Percentiles rank a stretch among this genome's conserved stretches.
These are phyloP conservation scores for Cydia pomonella DNA, from an alignment of 1,140 invertebrate genomes.

Conservation along the genomic window DNA sequence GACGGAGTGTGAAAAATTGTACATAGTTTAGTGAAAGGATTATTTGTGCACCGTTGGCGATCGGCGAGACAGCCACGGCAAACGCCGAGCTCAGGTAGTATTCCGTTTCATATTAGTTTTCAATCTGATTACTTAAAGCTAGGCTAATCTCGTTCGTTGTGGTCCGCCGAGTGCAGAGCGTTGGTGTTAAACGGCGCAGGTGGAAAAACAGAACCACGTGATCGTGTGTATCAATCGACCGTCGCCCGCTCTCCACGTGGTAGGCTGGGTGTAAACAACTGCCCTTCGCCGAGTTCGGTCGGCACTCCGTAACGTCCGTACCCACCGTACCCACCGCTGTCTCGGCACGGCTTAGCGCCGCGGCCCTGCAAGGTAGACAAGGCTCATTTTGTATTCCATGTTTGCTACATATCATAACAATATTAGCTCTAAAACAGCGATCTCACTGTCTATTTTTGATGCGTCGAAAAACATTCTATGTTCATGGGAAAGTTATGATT, in stretches of 20 bases:
- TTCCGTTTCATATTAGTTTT: conserved; percentile 67
- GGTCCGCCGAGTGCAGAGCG: conserved; percentile 41
- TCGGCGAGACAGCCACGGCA: conserved; percentile 65
- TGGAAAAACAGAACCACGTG: conserved; percentile 59
- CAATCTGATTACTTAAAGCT: conserved; percentile 68
- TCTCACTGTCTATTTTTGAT: not conserved
- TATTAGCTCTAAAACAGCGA: not conserved
- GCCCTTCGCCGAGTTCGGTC: conserved; percentile 55
- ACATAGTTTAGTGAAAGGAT: conserved; percentile 39
- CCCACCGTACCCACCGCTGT: conserved; percentile 32
- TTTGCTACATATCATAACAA: conserved; percentile 16
- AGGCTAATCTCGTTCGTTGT: conserved; percentile 51
- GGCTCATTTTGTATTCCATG: conserved; percentile 13
- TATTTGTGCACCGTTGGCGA: conserved; percentile 51
- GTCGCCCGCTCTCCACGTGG: conserved; percentile 66
- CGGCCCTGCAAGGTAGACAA: conserved; percentile 23
- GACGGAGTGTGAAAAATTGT: conserved; percentile 47
- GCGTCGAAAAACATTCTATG: not conserved
- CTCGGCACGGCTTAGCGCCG: conserved; percentile 33
- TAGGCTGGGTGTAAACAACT: conserved; percentile 70
- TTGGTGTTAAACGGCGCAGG: conserved; percentile 45
- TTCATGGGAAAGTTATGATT: not conserved
- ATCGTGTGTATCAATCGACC: conserved; percentile 58
- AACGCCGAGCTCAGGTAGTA: conserved; percentile 72
- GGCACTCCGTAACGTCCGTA: conserved; percentile 25